Evolutionary conservation across 1,140 invertebrate species (phyloP).

Genomic region (Cotesia vestalis): DNA sequence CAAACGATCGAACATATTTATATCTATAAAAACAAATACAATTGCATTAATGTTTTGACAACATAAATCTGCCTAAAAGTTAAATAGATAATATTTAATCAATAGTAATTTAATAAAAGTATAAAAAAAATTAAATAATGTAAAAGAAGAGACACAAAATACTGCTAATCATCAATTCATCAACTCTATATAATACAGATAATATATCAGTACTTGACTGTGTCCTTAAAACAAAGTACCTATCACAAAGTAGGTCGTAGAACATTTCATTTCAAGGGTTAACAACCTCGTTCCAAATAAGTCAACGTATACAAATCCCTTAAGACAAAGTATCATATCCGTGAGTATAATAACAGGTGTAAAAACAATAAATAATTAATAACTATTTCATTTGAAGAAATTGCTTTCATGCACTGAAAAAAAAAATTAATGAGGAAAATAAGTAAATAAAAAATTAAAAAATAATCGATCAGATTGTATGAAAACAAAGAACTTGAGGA

Average conservation of each 20-base stretch:
- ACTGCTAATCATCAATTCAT: background rate
- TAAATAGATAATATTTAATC: background rate
- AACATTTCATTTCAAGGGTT: slow-evolving; percentile 7
- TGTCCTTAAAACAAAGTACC: slow-evolving; percentile 2
- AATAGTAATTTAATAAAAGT: background rate
- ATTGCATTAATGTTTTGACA: background rate
- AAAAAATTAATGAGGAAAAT: background rate
- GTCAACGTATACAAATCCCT: slow-evolving; percentile 22
- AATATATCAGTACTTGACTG: slow-evolving; percentile 8
- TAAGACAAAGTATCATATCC: background rate
- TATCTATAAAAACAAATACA: background rate
- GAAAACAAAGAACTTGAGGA: slow-evolving; percentile 1
- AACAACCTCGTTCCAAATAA: slow-evolving; percentile 12
- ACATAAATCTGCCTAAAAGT: background rate
- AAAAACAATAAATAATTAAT: slow-evolving; percentile 5
- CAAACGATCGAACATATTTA: background rate
- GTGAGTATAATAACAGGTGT: slow-evolving; percentile 7
- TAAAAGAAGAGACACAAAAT: background rate
- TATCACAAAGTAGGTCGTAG: slow-evolving; percentile 12
- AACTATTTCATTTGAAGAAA: slow-evolving; percentile 9
- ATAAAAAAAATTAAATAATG: background rate
- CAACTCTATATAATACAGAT: slow-evolving; percentile 3
- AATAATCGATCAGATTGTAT: background rate
- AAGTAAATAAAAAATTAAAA: background rate
- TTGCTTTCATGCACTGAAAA: background rate